Evolutionary conservation across 2,113 vertebrate genomes (phyloP), one percentile per base, ranked within the genome.

Genomic region (Micromys minutus): DNA sequence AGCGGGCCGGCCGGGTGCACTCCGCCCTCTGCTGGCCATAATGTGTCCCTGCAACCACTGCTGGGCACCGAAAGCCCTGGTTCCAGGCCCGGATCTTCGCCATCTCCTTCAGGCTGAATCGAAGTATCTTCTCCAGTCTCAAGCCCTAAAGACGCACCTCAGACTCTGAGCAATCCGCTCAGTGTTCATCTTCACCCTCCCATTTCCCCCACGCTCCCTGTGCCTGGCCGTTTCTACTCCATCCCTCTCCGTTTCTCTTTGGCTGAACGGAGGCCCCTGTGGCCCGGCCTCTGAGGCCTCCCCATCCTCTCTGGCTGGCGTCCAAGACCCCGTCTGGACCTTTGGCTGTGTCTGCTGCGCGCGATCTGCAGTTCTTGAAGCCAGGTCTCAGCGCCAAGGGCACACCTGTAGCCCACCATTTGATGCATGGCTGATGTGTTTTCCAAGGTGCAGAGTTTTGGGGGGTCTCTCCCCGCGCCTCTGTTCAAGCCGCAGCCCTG

Each of bases 21-120:
- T 79, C 95, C 89, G 97, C 97, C 97, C 97, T 97, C 97, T 97
- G 96, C 97, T 96, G 97, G 97, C 80, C 55, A 55, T 72, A 19
- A 39, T n/a, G 36, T 24, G 50, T 50, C 47, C 42, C 74, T 94
- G 94, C 93, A 96, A 6, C 83, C 2, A 55, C 75, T 24, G 87
- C 34, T 31, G 26, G 87, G n/a, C 34, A 57, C 65, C 26, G 74
- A 36, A 61, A 87, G 84, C 90, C 89, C 36, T 10, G 1, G 42
- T 92, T 95, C 85, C 91, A 83, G 76, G 83, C 75, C 42, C 52
- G 81, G 63, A 87, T 26, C 36, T 17, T 79, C 2, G 21, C 61
- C 22, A 47, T 61, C 45, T 91, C 39, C 47, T 31, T 79, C 21
- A 6, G 84, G 50, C 61, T 26, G 42, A 36, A 19, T 52, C 16